These are phyloP conservation scores for Dipodomys ordii DNA, from an alignment of 2,113 vertebrate genomes.

Conservation along the genomic window DNA sequence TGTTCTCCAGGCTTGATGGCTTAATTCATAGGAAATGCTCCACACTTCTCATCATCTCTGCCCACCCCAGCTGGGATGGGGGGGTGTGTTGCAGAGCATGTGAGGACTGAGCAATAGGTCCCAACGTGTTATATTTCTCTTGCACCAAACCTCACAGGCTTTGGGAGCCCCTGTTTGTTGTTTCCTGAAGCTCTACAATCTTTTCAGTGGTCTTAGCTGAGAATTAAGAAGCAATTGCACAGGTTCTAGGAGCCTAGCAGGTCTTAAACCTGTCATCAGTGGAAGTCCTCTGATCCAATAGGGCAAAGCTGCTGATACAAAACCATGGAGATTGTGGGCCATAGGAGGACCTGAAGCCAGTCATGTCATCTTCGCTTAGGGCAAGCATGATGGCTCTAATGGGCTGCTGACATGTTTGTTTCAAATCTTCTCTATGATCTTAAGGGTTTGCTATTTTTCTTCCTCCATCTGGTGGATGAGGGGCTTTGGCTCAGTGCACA, in stretches of 20 bases:
- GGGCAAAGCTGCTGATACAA: conserved; percentile 1
- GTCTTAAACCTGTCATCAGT: conserved; percentile 87
- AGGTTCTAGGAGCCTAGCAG: conserved; percentile 85
- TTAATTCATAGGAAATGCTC: conserved; percentile 79
- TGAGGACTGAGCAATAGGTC: conserved; percentile 39
- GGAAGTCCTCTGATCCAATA: conserved; percentile 65
- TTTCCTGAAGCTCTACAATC: conserved; percentile 22
- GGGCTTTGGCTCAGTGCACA: neutral
- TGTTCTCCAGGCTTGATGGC: conserved; percentile 75
- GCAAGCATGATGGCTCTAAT: neutral
- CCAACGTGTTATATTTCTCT: conserved; percentile 27
- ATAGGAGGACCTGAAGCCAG: neutral
- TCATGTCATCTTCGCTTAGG: neutral
- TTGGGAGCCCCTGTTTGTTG: conserved; percentile 7
- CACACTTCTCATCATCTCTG: conserved; percentile 63
- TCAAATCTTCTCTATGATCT: conserved; percentile 1
- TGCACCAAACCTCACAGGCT: conserved; percentile 21
- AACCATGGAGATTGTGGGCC: neutral
- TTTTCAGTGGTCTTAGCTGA: conserved; percentile 75
- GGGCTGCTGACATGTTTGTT: conserved; percentile 5
- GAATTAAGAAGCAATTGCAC: conserved; percentile 82
- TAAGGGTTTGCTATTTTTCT: neutral
- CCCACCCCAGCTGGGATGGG: conserved; percentile 73
- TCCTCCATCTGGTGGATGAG: neutral
- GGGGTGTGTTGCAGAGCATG: neutral